Base-by-base conservation (phyloP, 2,888 invertebrate species). In the Merodon equestris region DNA sequence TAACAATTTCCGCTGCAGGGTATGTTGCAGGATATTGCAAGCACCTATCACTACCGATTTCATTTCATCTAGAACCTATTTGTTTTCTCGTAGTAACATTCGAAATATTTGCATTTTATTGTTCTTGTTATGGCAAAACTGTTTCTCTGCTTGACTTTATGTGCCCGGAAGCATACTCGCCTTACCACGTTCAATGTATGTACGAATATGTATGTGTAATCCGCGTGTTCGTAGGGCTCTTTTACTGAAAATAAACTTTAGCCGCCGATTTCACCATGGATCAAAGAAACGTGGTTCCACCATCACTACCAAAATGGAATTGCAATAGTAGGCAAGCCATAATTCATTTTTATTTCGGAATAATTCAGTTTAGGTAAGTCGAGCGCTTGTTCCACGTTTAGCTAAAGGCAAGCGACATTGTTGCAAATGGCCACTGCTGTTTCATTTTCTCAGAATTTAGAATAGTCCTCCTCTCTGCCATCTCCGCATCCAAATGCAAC, bases 51-150 rank as follows among this genome's bases (percentile, higher is more conserved):
- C 15, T 17, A 45, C 53, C 42, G 51, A 51, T 61, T 54, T 47
- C 53, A 27, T 40, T 36, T 45, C 60, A 58, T 53, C 48, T 56
- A 44, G 13, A 48, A n/a, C 51, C 42, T 56, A 38, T 19, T 19
- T 45, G 17, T 53, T 14, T 40, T n/a, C 12, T 53, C 58, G 50
- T 60, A 64, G 64, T 79, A 60, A 79, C 74, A 79, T 79, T 79
- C 68, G 60, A 79, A 79, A 79, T 79, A 79, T 79, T 79, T 79
- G 79, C 79, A 79, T 79, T 74, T 79, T 74, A 79, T 79, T 79
- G 79, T 79, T 68, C 74, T 74, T 74, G 63, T 79, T 74, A 74
- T 64, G 70, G 64, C 72, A 79, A 74, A 36, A 10, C 40, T 40
- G 70, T 63, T 79, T 79, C 74, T 74, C 58, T 58, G 13, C 68